Base-by-base conservation (phyloP, 2,888 invertebrate species). In the Pilophorus perplexus region DNA sequence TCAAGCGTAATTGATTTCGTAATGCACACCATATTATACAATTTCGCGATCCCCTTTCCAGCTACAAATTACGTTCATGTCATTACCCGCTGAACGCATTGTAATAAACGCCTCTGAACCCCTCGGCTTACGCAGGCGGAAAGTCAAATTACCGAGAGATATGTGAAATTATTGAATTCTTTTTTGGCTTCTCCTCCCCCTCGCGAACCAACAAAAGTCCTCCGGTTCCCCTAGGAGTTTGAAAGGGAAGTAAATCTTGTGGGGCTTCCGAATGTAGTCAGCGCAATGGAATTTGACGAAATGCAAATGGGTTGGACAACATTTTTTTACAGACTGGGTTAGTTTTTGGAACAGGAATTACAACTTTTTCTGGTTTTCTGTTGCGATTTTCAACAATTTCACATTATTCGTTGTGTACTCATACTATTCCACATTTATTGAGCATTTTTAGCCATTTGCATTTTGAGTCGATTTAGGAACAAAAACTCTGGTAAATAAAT, bases 161-260 rank as follows among this genome's bases (percentile, higher is more conserved):
- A 55, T 55, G 55, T 55, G 55, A 55, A 55, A 55, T 55, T 37
- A 55, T 55, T 55, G 55, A 55, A 55, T 55, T 55, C 38, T 55
- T 37, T 46, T 37, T 12, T 14, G 16, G 5, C 20, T 55, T 55
- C 22, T 18, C 16, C 27, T 2, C n/a, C 3, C 37, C 55, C 55
- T 38, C 38, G 8, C 28, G 16, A 52, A 52, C 25, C 28, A 52
- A 52, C 46, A 46, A 46, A 46, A 25, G 46, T 22, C 25, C 23
- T 23, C 46, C 25, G 8, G 46, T 12, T 52, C 18, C 28, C 27
- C 18, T 20, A 25, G 18, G 28, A 18, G 18, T 28, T 28, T 5
- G 16, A 52, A 28, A 20, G 52, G 28, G 14, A 33, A 52, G 28
- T 27, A 52, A 52, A 52, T 52, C 52, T 18, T 18, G 25, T 25